Evolutionary conservation across 2,113 vertebrate species (phyloP), one percentile per base, ranked within the genome.

Genomic region (Laticauda colubrina): DNA sequence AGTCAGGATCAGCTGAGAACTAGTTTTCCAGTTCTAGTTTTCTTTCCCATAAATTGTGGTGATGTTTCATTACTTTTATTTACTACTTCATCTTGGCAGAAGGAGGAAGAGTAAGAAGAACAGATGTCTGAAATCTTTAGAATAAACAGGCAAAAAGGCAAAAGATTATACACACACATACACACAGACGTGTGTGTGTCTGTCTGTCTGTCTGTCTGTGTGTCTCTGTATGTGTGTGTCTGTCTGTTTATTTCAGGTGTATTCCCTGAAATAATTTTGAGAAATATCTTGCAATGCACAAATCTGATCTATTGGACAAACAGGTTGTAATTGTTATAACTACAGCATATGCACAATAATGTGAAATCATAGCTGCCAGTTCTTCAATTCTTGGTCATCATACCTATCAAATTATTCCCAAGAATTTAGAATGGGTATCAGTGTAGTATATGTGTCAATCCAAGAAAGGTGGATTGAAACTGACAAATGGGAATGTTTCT

Each of bases 231-330:
- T 45, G 3, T 45, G 45, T 45, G 3, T 45, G 45, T 45, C 3
- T 4, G 45, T 51, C 1, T 51, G 48, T 51, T 8, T 51, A 51
- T 51, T 51, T 51, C 8, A 51, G 87, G 95, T 96, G 94, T 93
- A 18, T 94, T 95, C 93, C 95, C 92, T 96, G 97, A 97, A 97
- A 97, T 97, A 96, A 97, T 97, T 97, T 51, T 96, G 93, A 93
- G 96, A 94, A 91, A 96, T 96, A 95, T 96, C 96, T 94, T 95
- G 95, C 96, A 92, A 93, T 94, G 96, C 95, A 95, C 95, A 96
- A 97, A 97, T 94, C 95, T 98, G 98, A 98, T 97, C 97, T 97
- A 97, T 98, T 98, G 98, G 98, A 98, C 97, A 98, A 98, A 98
- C 97, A 98, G 5, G 43, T 91, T 96, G 92, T 97, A 97, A 97